Base-by-base conservation (phyloP, 1,140 invertebrate genomes). In the Bicyclus anynana region DNA sequence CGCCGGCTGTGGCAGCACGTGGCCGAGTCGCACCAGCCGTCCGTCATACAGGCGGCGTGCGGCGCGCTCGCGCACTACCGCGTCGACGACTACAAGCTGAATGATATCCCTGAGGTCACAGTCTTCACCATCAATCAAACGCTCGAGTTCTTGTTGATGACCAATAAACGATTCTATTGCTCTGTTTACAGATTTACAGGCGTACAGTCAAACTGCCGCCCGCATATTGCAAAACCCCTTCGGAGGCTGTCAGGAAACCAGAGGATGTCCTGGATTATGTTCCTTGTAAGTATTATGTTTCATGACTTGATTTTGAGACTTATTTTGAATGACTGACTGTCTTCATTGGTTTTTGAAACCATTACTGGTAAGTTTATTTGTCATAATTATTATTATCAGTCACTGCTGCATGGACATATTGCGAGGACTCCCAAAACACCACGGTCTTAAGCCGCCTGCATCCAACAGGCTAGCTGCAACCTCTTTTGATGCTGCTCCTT, bases 1-100 rank as follows among this genome's bases (percentile, higher is more conserved):
- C 67, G 69, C 0, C 87, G 80, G 38, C 69, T 93, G 16, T 93
- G 92, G 92, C 55, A 57, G 18, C 89, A 84, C 49, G 62, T 86
- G 0, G 69, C 82, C 2, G 79, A 79, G 4, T 55, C 61, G 3
- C 52, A 64, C 40, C 53, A 70, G 5, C 71, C 77, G 0, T 49
- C 47, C 0, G 80, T 93, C 1, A 72, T 88, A 1, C 67, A 85
- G 21, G 89, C 91, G 7, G 92, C 92, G 0, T 89, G 92, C 18
- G 72, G 81, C 6, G 90, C 91, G 0, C 73, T 93, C 2, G 74
- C 80, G 5, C 62, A 69, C 3, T 93, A 89, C 56, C 83, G 69
- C 14, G 56, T 92, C 0, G 90, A 91, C 5, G 82, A 89, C 46
- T 85, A 79, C 14, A 77, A 62, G 17, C 64, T 86, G 0, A 72